Evolutionary conservation across 2,113 vertebrate species (phyloP).

Genomic region (Spermophilus dauricus): DNA sequence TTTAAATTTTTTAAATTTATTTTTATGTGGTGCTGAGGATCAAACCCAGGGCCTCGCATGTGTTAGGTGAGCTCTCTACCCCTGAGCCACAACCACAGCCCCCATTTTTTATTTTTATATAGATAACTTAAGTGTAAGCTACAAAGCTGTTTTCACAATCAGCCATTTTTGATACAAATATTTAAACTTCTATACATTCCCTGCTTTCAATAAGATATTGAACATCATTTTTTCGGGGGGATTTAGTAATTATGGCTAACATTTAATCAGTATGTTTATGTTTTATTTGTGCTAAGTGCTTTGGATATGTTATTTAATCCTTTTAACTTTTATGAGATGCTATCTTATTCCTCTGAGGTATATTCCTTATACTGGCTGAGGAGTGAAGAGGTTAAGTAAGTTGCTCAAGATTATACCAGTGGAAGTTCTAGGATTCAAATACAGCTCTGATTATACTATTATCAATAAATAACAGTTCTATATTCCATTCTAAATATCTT

Average conservation of each 20-base stretch:
- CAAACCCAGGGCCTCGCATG: too few relatives aligned
- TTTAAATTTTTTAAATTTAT: too few relatives aligned
- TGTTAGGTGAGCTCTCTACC: too few relatives aligned
- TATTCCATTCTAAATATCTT: constrained; percentile 31
- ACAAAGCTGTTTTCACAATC: background rate
- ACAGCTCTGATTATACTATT: background rate
- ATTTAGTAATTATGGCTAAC: constrained; percentile 52
- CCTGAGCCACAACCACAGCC: too few relatives aligned
- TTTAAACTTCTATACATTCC: constrained; percentile 41
- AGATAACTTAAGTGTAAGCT: constrained; percentile 31
- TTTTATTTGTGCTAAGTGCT: constrained; percentile 47
- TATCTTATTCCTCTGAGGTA: background rate
- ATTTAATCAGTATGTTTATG: background rate
- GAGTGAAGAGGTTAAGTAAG: constrained; percentile 20
- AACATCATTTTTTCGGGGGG: background rate
- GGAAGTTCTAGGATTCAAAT: background rate
- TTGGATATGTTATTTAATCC: constrained; percentile 53
- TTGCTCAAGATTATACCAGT: background rate
- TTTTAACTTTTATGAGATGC: background rate
- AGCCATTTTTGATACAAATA: constrained; percentile 37
- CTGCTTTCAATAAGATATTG: constrained; percentile 55
- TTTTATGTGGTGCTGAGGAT: too few relatives aligned
- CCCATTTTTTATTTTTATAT: constrained; percentile 56
- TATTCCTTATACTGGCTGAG: background rate
- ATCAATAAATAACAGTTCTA: constrained; percentile 15